Evolutionary conservation across 2,113 vertebrate genomes (phyloP).

Genomic region (Sinocyclocheilus grahami): DNA sequence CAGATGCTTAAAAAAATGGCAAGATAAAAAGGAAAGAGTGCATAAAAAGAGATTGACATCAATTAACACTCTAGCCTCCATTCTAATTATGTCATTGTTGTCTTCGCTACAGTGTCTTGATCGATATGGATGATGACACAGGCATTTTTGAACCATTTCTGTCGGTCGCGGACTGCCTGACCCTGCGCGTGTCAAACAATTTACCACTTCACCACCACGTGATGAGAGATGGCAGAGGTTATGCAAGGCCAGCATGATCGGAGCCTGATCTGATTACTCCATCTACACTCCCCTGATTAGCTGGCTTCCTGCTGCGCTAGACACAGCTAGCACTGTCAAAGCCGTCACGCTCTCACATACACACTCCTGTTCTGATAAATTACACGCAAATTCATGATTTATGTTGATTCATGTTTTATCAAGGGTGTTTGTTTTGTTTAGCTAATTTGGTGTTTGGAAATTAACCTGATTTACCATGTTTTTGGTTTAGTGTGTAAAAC

Average conservation of each 20-base stretch:
- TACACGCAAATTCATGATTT: background rate
- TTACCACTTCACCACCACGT: background rate
- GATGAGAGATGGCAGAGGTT: conserved; percentile 38
- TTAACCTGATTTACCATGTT: background rate
- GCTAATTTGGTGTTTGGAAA: no score
- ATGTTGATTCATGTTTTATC: no score
- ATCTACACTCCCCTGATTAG: conserved; percentile 65
- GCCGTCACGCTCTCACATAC: background rate
- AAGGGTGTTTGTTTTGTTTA: no score
- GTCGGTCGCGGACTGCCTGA: background rate
- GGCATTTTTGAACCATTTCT: background rate
- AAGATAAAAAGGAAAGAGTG: conserved; percentile 5
- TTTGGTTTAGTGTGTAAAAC: background rate
- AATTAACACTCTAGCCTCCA: background rate
- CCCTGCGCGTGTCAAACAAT: background rate
- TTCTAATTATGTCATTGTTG: background rate
- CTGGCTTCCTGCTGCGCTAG: conserved; percentile 54
- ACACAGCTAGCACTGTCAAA: conserved; percentile 11
- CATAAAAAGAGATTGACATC: background rate
- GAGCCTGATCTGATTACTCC: conserved; percentile 54
- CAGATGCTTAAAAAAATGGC: background rate
- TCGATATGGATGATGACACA: background rate
- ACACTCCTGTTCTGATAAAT: background rate
- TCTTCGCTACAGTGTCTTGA: background rate
- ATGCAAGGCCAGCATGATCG: conserved; percentile 37